Base-by-base conservation (phyloP, 2,888 invertebrate genomes). In the Leptogaster cylindrica region DNA sequence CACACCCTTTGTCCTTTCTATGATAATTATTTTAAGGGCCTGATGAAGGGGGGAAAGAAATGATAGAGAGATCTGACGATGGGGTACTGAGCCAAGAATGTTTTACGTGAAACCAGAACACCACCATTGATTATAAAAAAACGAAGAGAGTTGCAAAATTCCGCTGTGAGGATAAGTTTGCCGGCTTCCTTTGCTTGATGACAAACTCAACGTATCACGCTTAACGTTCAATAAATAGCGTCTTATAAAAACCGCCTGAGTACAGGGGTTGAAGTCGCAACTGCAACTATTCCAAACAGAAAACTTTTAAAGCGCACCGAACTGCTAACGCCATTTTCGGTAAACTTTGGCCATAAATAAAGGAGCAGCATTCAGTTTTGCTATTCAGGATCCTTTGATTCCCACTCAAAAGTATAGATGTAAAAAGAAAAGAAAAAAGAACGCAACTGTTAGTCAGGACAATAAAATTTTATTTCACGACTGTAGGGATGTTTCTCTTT, bases 381-480 rank as follows among this genome's bases (percentile, higher is more conserved):
- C 27, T 50, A 28, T 50, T 50, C n/a, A 50, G 50, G 28, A 27
- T 3, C 50, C 50, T 50, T 50, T 50, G 50, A 50, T 50, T 50
- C 50, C 50, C 28, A 27, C 50, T 50, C 28, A 14, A 27, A 28
- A 10, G 50, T 7, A 27, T 50, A 28, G 50, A 28, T 23, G 7
- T 14, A 50, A 50, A 50, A 50, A 50, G 50, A n/a, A n/a, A n/a
- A n/a, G n/a, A n/a, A n/a, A n/a, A n/a, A n/a, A n/a, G n/a, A n/a
- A n/a, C 50, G 28, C 50, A 50, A 50, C 50, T 50, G 50, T 50
- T 50, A 27, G 50, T 28, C 27, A 12, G 12, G 27, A 50, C 28
- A 50, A 25, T 50, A 50, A 50, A 50, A 50, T 50, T 50, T 50
- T 50, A 50, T 50, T 50, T 50, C 28, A 50, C 50, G 50, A 50